Conservation (phyloP, 2,888 invertebrate genomes). For the Cheiracanthium punctorium region DNA sequence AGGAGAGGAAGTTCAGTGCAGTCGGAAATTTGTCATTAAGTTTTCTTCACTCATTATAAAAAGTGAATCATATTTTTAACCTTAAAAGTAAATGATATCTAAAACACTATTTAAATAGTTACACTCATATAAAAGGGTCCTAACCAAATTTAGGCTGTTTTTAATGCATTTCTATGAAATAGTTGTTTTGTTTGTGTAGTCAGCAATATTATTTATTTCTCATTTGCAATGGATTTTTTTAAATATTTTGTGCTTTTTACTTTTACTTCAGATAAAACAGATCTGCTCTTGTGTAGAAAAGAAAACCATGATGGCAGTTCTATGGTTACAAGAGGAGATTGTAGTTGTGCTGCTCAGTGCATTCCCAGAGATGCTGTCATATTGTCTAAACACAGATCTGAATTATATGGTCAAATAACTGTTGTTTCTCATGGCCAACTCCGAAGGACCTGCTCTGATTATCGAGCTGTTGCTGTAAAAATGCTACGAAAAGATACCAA, state of each 20-base stretch:
- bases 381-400: constrained; percentile 15
- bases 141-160: no score
- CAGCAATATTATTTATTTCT: no score
- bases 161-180: no score
- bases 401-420: constrained; percentile 37
- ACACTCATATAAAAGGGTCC: no score
- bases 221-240: neutral
- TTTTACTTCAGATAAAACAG: constrained; percentile 81
- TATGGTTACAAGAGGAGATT: constrained; percentile 75
- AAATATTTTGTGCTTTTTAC: neutral
- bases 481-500: constrained; percentile 75
- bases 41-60: no score
- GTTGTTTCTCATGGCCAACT: constrained; percentile 39
- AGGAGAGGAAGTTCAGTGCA: no score
- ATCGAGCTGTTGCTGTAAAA: constrained; percentile 84
- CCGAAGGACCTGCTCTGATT: constrained; percentile 40
- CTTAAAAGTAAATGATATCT: no score
- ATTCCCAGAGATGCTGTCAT: constrained; percentile 77
- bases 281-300: constrained; percentile 81
- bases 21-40: no score
- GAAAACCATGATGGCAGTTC: constrained; percentile 78
- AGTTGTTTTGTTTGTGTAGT: no score
- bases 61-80: no score
- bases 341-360: constrained; percentile 79
- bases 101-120: no score